Conservation (phyloP, 1,140 invertebrate genomes). For the Platorchestia sp. region DNA sequence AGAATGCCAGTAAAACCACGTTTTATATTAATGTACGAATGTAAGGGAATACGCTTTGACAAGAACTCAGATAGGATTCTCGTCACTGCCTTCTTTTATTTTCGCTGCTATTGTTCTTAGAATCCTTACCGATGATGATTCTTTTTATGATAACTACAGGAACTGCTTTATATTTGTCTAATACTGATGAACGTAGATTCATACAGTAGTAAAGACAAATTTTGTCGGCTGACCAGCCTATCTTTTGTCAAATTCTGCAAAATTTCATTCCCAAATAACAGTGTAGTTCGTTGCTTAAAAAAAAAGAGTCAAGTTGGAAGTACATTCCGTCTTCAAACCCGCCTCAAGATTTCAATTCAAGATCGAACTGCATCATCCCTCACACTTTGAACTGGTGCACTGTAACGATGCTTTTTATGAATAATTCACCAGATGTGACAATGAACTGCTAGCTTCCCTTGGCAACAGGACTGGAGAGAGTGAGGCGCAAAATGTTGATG, state of each 20-base stretch:
- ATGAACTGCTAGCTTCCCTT: not conserved
- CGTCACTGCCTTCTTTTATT: no score
- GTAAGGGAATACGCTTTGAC: no score
- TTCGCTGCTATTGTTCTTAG: no score
- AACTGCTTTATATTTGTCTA: no score
- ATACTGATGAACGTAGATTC: not conserved
- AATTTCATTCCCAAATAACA: no score
- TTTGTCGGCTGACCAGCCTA: not conserved
- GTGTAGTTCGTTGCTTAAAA: no score
- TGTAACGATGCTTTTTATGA: not conserved
- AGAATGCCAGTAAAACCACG: no score
- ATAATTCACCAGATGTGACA: not conserved
- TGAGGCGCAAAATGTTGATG: constrained; percentile 17
- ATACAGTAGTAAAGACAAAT: not conserved
- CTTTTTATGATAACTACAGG: no score
- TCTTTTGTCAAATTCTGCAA: not conserved
- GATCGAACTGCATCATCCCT: not conserved
- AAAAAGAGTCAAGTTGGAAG: not conserved
- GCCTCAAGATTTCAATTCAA: not conserved
- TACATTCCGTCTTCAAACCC: not conserved
- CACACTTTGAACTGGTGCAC: not conserved
- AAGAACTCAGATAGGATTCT: no score
- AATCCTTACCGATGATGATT: no score
- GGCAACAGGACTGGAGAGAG: not conserved
- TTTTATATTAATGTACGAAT: no score